Evolutionary conservation across 2,888 invertebrate genomes (phyloP), one percentile per base, ranked within the genome.

Genomic region (Falcaria lacertinaria): DNA sequence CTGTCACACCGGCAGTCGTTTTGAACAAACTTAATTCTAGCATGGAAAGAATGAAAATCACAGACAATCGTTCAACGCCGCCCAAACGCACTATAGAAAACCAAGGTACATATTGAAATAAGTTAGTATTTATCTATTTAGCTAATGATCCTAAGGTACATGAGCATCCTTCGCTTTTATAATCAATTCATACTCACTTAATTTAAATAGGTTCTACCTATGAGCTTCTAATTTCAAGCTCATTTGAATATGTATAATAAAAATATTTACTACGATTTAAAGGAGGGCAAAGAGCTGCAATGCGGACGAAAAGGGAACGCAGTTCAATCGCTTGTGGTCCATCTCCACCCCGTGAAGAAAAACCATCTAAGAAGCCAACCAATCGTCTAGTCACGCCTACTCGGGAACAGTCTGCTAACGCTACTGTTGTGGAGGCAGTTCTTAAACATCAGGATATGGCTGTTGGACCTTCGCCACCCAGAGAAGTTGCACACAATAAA

Each of bases 301-400:
- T 87, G 55, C 82, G 85, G 40, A 41, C 47, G 11, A 68, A 62
- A 47, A 78, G 69, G 54, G 80, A 80, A 48, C 75, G 77, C 3
- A 54, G 60, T 1, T 92, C 93, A 0, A 92, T 91, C 2, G 92
- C 90, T n/a, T 92, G 92, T 53, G 93, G 92, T 1, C 89, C 92
- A 16, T 92, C 93, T 0, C 92, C 93, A 4, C 91, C 92, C 1
- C 77, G 85, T 48, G 91, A 92, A 49, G 68, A 64, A 7, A 64
- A 52, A 33, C 19, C 45, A 13, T 15, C 45, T n/a, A 65, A 52
- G 22, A 72, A 67, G 46, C 47, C 63, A 22, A 45, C 58, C 39
- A 79, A 69, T 46, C 67, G 74, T 13, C 64, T 80, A 7, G 65
- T 69, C 28, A 83, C 93, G 0, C 92, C 92, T 1, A 90, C 90